A percentile compares a stretch with the other conserved stretches of the same genome.
phyloP scores from a whole-genome alignment of 2,113 vertebrate species.

The Cyanoramphus novaezelandiae region DNA sequence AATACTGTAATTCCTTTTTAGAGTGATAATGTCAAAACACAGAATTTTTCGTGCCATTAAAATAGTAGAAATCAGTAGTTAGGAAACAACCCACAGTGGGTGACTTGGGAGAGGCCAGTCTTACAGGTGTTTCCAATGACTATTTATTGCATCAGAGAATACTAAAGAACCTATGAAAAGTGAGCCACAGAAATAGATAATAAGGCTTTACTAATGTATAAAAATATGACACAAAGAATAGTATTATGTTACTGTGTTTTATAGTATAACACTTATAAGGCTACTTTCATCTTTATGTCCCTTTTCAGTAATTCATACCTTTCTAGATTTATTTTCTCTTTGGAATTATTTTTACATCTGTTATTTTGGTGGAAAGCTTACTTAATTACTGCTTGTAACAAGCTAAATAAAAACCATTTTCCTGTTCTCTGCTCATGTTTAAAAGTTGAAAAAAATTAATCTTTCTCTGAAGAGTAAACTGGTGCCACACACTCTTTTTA shows the following conservation, averaged over 20 bases:
- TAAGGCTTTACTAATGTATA: neutral
- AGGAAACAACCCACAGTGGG: neutral
- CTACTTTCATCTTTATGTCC: neutral
- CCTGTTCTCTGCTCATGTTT: neutral
- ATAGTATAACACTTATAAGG: neutral
- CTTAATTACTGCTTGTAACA: neutral
- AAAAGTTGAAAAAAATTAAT: neutral
- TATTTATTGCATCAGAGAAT: neutral
- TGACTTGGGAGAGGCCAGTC: neutral
- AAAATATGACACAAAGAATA: neutral
- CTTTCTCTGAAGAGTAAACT: neutral
- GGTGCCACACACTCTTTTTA: neutral
- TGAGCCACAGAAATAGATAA: neutral
- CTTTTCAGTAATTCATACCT: neutral
- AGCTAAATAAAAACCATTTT: neutral
- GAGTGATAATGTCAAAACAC: conserved; percentile 1
- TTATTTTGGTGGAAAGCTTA: neutral
- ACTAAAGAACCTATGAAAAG: neutral
- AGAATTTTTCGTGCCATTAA: neutral
- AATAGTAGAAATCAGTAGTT: neutral
- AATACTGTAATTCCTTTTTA: conserved; percentile 27
- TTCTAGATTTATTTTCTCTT: neutral
- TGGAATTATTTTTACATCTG: neutral
- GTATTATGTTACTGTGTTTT: neutral
- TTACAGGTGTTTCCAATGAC: neutral